Conservation (phyloP, 2,888 invertebrate species). For the Agapostemon virescens region DNA sequence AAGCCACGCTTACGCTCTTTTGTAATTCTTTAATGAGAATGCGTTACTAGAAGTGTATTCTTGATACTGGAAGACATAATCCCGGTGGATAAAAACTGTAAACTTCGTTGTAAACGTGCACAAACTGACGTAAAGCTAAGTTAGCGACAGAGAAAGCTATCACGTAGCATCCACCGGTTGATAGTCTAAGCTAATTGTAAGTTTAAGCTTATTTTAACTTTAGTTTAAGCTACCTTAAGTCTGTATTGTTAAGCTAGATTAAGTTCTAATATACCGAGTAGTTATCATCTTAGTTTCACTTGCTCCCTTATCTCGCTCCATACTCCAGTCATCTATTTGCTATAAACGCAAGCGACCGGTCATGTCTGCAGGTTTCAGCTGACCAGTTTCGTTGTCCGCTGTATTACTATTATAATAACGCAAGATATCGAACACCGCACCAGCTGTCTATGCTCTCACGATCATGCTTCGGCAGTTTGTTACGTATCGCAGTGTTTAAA, state of each 20-base stretch:
- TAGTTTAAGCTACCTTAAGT: slow-evolving; percentile 5
- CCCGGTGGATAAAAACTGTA: not conserved
- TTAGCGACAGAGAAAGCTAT: slow-evolving; percentile 4
- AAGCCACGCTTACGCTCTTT: no score
- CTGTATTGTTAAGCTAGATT: slow-evolving; percentile 5
- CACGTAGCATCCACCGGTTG: not conserved
- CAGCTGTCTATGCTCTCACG: not conserved
- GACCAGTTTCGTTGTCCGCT: not conserved
- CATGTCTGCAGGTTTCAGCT: not conserved
- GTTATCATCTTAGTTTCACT: slow-evolving; percentile 2
- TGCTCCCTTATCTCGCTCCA: not conserved
- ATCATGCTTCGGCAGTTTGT: not conserved
- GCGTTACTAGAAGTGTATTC: not conserved
- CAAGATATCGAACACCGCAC: not conserved
- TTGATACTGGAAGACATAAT: not conserved
- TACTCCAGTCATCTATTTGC: not conserved
- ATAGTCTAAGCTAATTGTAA: slow-evolving; percentile 17
- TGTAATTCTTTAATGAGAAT: no score
- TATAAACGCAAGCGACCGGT: not conserved
- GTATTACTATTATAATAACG: not conserved
- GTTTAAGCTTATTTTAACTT: slow-evolving; percentile 11
- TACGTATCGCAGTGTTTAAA: not conserved
- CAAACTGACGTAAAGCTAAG: not conserved
- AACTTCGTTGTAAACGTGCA: not conserved
- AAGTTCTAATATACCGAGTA: slow-evolving; percentile 8